Base-by-base conservation (phyloP, 2,888 invertebrate genomes). In the Dasypogon diadema region DNA sequence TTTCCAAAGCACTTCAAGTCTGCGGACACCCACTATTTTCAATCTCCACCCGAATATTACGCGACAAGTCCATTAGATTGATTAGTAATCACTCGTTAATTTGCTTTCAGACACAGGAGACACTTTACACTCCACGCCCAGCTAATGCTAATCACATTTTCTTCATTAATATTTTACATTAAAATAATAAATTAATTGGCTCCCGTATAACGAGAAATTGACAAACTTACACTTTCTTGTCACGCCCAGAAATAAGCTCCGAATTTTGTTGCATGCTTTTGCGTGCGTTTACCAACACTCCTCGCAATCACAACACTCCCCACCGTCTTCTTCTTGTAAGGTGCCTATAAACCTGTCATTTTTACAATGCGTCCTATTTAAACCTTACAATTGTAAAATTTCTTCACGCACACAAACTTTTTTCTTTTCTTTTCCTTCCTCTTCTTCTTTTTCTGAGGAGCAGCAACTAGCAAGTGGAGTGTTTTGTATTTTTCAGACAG, bases 241-340 rank as follows among this genome's bases (percentile, higher is more conserved):
- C 79, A 80, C 80, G 80, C 80, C 80, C 80, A 77, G 80, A 77
- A 74, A 80, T 78, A 60, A 80, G 77, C 18, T 79, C 80, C 34
- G 78, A 79, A 76, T 78, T 77, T 73, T 76, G 77, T 77, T 78
- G 48, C 74, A 63, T 74, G 46, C 63, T 65, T n/a, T 26, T 22
- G 65, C 65, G 24, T 24, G 24, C 21, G 18, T 12, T 6, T n/a
- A 60, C 30, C n/a, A 16, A 34, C 18, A 21, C 12, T 22, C 24
- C 16, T 42, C 42, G 10, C 0, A 14, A n/a, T 30, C 24, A 24
- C 2, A 22, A 22, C 37, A 42, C 37, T 42, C 24, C 24, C 46
- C n/a, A 65, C 60, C 24, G 46, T 34, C 58, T 30, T 30, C 30
- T n/a, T n/a, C n/a, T n/a, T n/a, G n/a, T n/a, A n/a, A n/a, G n/a